phyloP scores from a whole-genome alignment of 2,888 invertebrate genomes.

The Cartodere bifasciata region DNA sequence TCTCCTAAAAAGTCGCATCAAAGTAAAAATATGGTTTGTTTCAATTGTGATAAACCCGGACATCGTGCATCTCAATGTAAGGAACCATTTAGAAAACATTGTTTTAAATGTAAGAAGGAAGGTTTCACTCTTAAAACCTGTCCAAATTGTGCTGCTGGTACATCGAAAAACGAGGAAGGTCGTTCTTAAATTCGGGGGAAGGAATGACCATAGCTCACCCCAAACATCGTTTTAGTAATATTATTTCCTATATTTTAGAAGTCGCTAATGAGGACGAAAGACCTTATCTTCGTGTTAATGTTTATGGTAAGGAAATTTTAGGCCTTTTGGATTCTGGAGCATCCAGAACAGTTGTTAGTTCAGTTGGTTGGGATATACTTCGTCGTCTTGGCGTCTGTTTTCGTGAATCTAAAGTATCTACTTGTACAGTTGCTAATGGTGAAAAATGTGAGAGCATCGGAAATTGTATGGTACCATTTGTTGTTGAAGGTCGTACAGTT shows the following conservation, averaged over 20 bases:
- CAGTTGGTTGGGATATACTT: slow-evolving; percentile 4
- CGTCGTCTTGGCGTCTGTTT: neutral
- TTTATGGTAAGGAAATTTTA: slow-evolving; percentile 4
- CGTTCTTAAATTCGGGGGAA: slow-evolving; percentile 7
- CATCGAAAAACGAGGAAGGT: slow-evolving; percentile 12
- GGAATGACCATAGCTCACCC: neutral
- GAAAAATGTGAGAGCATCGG: slow-evolving; percentile 10
- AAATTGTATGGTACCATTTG: slow-evolving; percentile 9
- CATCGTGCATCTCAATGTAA: slow-evolving; percentile 9
- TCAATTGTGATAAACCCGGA: slow-evolving; percentile 9
- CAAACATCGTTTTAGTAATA: no score
- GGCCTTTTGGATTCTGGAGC: slow-evolving; percentile 10
- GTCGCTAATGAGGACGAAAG: slow-evolving; percentile 10
- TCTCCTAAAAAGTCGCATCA: neutral
- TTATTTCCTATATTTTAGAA: slow-evolving; percentile 12
- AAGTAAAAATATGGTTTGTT: slow-evolving; percentile 6
- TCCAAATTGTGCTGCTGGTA: slow-evolving; percentile 11
- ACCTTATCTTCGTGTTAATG: slow-evolving; percentile 6
- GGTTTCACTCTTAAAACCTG: slow-evolving; percentile 11
- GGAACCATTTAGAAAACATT: slow-evolving; percentile 4
- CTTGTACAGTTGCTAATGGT: slow-evolving; percentile 15
- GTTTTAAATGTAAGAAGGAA: slow-evolving; percentile 10
- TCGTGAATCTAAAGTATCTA: neutral
- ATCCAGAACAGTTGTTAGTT: slow-evolving; percentile 7
- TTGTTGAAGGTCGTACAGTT: slow-evolving; percentile 7